Conservation (phyloP, 1,140 invertebrate species). For the Drosophila triauraria region DNA sequence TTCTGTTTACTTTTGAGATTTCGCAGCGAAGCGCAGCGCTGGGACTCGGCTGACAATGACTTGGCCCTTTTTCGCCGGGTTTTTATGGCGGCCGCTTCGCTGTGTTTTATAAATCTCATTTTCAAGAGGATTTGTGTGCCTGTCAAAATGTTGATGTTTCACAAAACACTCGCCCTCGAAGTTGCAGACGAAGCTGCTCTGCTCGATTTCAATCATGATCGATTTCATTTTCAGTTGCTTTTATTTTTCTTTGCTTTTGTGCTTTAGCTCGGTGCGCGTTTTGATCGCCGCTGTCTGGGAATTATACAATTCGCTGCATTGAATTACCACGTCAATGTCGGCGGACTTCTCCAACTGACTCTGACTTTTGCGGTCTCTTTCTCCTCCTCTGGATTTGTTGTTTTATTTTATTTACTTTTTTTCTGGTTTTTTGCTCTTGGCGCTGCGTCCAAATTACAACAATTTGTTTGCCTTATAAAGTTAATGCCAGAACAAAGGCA, state of each 20-base stretch:
- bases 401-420: background rate
- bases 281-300: slow-evolving; percentile 73
- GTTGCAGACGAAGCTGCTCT: slow-evolving; percentile 44
- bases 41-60: slow-evolving; percentile 67
- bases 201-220: slow-evolving; percentile 82
- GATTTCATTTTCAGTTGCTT: slow-evolving; percentile 72
- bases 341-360: slow-evolving; percentile 24
- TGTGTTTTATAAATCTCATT: slow-evolving; percentile 83
- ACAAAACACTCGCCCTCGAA: slow-evolving; percentile 73
- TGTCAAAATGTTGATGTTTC: slow-evolving; percentile 84
- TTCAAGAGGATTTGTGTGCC: slow-evolving; percentile 82
- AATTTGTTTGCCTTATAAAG: slow-evolving; percentile 81
- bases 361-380: slow-evolving; percentile 46
- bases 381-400: slow-evolving; percentile 19
- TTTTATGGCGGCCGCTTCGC: slow-evolving; percentile 43
- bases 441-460: slow-evolving; percentile 66
- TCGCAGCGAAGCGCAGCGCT: slow-evolving; percentile 76
- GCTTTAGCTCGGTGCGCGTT: slow-evolving; percentile 51
- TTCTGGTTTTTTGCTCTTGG: slow-evolving; percentile 32
- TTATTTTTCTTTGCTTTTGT: slow-evolving; percentile 31
- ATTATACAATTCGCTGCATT: slow-evolving; percentile 79
- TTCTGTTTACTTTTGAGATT: slow-evolving; percentile 76
- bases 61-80: slow-evolving; percentile 66
- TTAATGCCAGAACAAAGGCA: slow-evolving; percentile 77
- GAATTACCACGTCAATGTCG: slow-evolving; percentile 68